Conservation (phyloP, 2,888 invertebrate species). For the Drosophila sordidula region DNA sequence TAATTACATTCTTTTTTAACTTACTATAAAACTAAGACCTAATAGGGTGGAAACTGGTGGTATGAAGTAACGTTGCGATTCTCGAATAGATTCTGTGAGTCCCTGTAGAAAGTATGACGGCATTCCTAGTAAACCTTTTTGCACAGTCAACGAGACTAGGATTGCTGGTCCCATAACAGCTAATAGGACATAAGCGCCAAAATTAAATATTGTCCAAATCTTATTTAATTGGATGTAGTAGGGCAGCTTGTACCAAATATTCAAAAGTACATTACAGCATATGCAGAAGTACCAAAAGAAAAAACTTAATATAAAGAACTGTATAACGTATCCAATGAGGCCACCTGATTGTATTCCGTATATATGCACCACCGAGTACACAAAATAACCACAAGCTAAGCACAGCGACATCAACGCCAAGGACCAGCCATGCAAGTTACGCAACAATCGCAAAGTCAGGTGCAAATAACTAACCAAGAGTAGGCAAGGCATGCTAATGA, state of each 20-base stretch:
- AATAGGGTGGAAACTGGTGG: conserved; percentile 83
- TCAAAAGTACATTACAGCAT: conserved; percentile 82
- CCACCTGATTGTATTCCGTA: conserved; percentile 72
- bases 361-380: conserved; percentile 82
- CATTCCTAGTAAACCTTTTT: conserved; percentile 84
- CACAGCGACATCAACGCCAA: conserved; percentile 83
- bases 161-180: conserved; percentile 77
- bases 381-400: conserved; percentile 82
- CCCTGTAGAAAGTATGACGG: conserved; percentile 85
- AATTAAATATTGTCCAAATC: conserved; percentile 63
- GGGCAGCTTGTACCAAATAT: conserved; percentile 83
- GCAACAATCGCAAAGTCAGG: conserved; percentile 72
- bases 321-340: conserved; percentile 82
- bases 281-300: conserved; percentile 83
- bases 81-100: conserved; percentile 83
- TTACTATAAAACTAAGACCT: conserved; percentile 75
- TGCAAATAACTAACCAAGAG: conserved; percentile 81
- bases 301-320: conserved; percentile 83
- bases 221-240: conserved; percentile 68
- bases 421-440: conserved; percentile 83
- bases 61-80: conserved; percentile 84
- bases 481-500: conserved; percentile 83
- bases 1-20: conserved; percentile 3
- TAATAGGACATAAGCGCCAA: conserved; percentile 71
- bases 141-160: conserved; percentile 80